A percentile compares a stretch with the other conserved stretches of the same genome.
Conservation (phyloP, 2,113 vertebrate genomes). For the Agapornis roseicollis region DNA sequence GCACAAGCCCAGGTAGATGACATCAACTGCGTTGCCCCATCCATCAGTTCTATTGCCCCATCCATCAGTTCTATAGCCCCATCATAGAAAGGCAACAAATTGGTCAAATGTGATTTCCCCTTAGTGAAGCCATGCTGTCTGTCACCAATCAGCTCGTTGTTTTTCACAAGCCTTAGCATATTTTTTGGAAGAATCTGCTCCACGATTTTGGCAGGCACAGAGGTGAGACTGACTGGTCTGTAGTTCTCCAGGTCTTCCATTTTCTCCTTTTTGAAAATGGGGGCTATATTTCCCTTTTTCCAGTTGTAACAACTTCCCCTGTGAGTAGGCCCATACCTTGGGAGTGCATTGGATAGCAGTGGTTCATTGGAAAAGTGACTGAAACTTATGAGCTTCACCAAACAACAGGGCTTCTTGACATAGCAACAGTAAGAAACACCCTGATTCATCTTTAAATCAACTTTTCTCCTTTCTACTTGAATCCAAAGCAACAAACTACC, state of each 20-base stretch:
- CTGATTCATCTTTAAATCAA: neutral
- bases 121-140: neutral
- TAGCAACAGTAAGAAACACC: neutral
- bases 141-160: too few relatives aligned
- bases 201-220: neutral
- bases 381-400: neutral
- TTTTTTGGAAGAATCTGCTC: too few relatives aligned
- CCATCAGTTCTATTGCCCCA: too few relatives aligned
- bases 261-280: neutral
- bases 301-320: neutral
- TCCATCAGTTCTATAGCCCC: too few relatives aligned
- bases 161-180: too few relatives aligned
- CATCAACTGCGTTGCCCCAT: neutral
- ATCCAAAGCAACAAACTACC: neutral
- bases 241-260: neutral
- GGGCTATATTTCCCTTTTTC: neutral
- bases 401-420: neutral
- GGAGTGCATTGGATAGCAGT: rapidly evolving
- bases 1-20: neutral
- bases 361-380: neutral
- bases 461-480: neutral
- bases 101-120: neutral
- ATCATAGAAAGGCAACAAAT: neutral
- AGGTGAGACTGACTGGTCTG: neutral
- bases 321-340: neutral